Percentiles rank a stretch among this genome's conserved stretches.
phyloP scores from a whole-genome alignment of 2,797 vertebrate species.

The Sandelia bainsii region DNA sequence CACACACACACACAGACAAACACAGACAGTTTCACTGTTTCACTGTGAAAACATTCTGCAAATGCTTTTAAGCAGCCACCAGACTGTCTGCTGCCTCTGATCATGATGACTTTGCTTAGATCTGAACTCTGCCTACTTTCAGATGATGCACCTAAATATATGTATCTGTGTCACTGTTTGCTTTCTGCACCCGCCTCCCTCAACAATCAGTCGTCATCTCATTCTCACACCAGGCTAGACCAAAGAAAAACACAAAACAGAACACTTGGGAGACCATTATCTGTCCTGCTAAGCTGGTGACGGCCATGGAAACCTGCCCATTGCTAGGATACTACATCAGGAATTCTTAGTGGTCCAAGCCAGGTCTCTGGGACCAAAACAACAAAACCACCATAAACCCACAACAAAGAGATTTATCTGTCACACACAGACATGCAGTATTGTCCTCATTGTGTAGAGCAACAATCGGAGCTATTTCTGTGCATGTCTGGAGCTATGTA shows the following conservation, averaged over 20 bases:
- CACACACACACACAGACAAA: not conserved
- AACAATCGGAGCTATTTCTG: conserved; percentile 37
- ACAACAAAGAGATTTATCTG: conserved; percentile 51
- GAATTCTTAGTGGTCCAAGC: conserved; percentile 66
- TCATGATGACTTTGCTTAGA: conserved; percentile 25
- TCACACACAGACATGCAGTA: conserved; percentile 33
- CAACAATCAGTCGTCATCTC: conserved; percentile 46
- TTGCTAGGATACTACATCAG: conserved; percentile 67
- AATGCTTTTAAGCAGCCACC: conserved; percentile 18
- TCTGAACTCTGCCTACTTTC: conserved; percentile 38
- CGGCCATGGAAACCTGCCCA: conserved; percentile 53
- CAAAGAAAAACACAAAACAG: conserved; percentile 59
- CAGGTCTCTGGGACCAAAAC: conserved; percentile 49
- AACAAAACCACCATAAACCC: conserved; percentile 57
- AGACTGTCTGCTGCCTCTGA: conserved; percentile 20
- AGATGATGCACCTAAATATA: conserved; percentile 46
- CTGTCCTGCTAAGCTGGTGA: conserved; percentile 57
- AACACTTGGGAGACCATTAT: conserved; percentile 51
- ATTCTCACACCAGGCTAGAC: conserved; percentile 37
- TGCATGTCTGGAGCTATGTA: conserved; percentile 5
- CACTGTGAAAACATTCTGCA: not conserved
- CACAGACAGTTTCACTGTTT: not conserved
- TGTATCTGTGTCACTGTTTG: conserved; percentile 70
- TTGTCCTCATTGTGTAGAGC: conserved; percentile 17
- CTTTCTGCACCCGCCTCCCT: conserved; percentile 36